Base-by-base conservation (phyloP, 2,797 vertebrate species). In the Notoglanidium macrostoma region DNA sequence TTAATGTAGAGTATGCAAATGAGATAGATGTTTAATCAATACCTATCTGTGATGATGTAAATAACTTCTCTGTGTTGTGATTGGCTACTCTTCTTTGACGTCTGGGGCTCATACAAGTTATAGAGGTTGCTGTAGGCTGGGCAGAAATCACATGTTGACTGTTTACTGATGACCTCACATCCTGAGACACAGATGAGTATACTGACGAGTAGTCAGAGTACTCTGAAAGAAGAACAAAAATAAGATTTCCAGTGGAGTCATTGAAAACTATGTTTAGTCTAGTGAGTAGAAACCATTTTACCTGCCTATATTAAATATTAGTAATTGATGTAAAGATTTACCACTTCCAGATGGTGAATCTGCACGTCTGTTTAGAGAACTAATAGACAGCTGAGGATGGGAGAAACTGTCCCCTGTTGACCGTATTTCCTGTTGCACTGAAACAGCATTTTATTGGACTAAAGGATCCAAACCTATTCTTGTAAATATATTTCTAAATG, bases 151-250 rank as follows among this genome's bases (percentile, higher is more conserved):
- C 63, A 32, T 87, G 40, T 29, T 88, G 82, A 63, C 76, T 44
- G 40, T 51, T 59, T 32, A 46, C 61, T 10, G 81, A 84, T 65
- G 83, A 46, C 59, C 32, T 81, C 23, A 63, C 68, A 44, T 88
- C 87, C 46, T 88, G 87, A 35, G 84, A 85, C 87, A 85, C 17
- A 0, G 87, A 77, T 10, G 84, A 88, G 59, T 86, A 88, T 12
- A 83, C 78, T 51, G 87, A 88, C 5, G 87, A 86, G 78, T 88
- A 88, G 84, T 78, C 84, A 19, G 87, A 88, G 79, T 83, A 88
- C 51, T 88, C 87, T 88, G 19, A 83, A 57, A 21, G 8, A 82
- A 68, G 19, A 86, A 76, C 29, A 86, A 57, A 40, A 63, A 59
- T 49, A 46, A 57, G 29, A 19, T 74, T 51, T 55, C 32, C 49